phyloP scores from a whole-genome alignment of 2,113 vertebrate species.

The Merops nubicus region DNA sequence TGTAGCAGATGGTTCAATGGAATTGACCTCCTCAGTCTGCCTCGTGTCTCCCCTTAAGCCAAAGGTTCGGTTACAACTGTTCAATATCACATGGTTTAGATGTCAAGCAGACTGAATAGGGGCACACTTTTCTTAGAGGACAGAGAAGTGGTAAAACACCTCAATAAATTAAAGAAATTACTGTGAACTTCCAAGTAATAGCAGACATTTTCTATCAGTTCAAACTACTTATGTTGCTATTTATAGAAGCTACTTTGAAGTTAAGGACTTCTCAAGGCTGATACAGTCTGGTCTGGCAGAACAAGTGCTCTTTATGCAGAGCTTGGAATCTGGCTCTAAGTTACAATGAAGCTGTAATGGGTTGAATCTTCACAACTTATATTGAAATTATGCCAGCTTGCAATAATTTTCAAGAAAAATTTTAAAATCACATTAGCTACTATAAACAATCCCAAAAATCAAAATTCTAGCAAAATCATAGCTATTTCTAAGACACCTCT shows the following conservation, averaged over 20 bases:
- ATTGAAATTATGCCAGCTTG: background rate
- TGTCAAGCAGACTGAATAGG: background rate
- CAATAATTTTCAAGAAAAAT: background rate
- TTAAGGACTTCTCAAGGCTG: constrained; percentile 7
- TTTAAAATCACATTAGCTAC: background rate
- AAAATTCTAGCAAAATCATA: background rate
- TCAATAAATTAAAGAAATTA: background rate
- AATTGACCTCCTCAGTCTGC: background rate
- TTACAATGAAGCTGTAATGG: background rate
- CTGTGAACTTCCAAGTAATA: background rate
- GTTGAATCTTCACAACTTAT: background rate
- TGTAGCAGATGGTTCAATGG: background rate
- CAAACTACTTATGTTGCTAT: background rate
- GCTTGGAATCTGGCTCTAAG: background rate
- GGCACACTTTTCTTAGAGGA: background rate
- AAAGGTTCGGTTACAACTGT: background rate
- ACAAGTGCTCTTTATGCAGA: background rate
- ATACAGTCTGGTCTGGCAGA: background rate
- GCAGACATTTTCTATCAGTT: background rate
- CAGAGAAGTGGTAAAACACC: background rate
- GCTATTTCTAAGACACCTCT: background rate
- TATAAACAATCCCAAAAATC: background rate
- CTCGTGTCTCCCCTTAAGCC: background rate
- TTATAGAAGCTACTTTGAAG: background rate
- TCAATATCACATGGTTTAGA: background rate